Conservation (phyloP, 2,113 vertebrate genomes). For the Marcusenius ussheri region DNA sequence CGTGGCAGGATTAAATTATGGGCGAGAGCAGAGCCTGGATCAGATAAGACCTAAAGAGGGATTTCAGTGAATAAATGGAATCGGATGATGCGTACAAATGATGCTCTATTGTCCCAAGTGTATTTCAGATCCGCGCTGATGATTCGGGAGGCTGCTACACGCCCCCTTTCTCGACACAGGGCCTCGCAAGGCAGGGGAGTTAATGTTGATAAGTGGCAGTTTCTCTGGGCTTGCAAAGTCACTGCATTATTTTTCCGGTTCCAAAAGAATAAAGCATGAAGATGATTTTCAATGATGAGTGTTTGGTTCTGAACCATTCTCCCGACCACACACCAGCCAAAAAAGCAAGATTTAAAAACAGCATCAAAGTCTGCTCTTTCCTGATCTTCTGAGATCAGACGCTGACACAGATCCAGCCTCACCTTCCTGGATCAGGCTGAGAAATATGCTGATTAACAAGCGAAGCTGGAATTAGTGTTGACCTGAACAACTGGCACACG, state of each 20-base stretch:
- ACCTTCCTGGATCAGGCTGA: neutral
- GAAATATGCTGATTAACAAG: neutral
- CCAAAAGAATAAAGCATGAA: neutral
- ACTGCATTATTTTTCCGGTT: too few relatives aligned
- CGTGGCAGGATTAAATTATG: slow-evolving; percentile 17
- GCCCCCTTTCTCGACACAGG: neutral
- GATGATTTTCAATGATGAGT: neutral
- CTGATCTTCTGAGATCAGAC: neutral
- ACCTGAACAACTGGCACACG: neutral
- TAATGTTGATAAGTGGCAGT: neutral
- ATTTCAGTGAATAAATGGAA: neutral
- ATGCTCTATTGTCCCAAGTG: slow-evolving; percentile 3
- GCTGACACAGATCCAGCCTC: neutral
- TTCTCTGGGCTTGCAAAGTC: neutral
- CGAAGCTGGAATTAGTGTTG: neutral
- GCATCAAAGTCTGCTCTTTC: neutral
- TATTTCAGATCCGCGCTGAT: neutral
- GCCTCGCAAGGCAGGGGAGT: neutral
- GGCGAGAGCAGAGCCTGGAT: slow-evolving; percentile 2
- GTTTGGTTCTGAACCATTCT: neutral
- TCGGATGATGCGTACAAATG: neutral
- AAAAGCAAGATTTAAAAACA: neutral
- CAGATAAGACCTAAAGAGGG: slow-evolving; percentile 16
- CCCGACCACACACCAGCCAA: neutral
- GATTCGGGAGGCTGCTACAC: neutral